Base-by-base conservation (phyloP, 2,888 invertebrate genomes). In the Amphiduros pacificus region DNA sequence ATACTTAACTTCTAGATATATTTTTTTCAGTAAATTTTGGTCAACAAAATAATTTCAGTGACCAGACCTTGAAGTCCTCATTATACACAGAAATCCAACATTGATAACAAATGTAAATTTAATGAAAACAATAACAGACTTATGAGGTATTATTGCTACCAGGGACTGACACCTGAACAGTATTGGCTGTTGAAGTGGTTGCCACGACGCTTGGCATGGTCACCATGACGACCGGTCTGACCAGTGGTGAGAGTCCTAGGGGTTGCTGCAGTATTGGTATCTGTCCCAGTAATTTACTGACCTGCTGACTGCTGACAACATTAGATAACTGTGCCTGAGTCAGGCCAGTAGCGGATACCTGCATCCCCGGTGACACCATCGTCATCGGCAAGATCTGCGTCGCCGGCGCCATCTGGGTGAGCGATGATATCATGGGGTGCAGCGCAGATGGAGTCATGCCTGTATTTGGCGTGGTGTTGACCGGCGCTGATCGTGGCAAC, bases 391-490 rank as follows among this genome's bases (percentile, higher is more conserved):
- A n/a, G 9, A 27, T n/a, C 56, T 70, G 72, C 27, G 73, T 61
- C 1, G 65, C 67, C 14, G 73, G 71, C 2, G 74, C 71, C 73
- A 73, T 71, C n/a, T 73, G 69, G 3, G 73, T 68, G 67, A 74
- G 66, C 51, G 70, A 70, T 32, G 68, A 64, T 44, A 73, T 64
- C 48, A 70, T 70, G 36, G 71, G 69, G 6, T 44, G 44, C 44
- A 44, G n/a, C 4, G 44, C n/a, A 17, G 44, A 44, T 5, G 9
- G 20, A 6, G 44, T n/a, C 44, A 44, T 44, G n/a, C n/a, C 48
- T 5, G n/a, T n/a, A 36, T 32, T 54, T 31, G 20, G 24, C 40
- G 17, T 27, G 41, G 5, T 55, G 22, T 9, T 44, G 50, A 28
- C 27, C 60, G 64, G 63, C 2, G 64, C 63, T 27, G 64, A 60